Conservation (phyloP, 2,888 invertebrate genomes). For the Xanthorhoe designata region DNA sequence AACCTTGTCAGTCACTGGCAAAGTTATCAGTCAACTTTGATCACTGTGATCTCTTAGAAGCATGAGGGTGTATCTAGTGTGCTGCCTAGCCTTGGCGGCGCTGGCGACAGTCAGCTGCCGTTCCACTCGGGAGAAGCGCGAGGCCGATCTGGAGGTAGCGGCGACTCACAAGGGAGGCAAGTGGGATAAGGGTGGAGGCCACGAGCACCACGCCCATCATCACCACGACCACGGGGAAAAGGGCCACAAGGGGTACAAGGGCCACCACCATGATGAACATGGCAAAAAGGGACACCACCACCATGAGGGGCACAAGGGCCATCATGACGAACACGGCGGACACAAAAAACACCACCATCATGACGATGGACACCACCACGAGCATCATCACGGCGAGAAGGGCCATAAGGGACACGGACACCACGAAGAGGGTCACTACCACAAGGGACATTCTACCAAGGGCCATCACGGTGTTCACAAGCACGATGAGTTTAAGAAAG, state of each 20-base stretch:
- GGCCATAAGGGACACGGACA: slow-evolving; percentile 87
- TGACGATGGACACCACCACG: slow-evolving; percentile 87
- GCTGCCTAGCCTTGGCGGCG: slow-evolving; percentile 78
- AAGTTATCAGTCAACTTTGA: slow-evolving; percentile 71
- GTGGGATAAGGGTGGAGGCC: slow-evolving; percentile 87
- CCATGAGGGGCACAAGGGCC: slow-evolving; percentile 87
- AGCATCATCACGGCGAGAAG: slow-evolving; percentile 88
- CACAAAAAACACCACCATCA: slow-evolving; percentile 89
- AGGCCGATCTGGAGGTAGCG: slow-evolving; percentile 84
- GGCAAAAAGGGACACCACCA: slow-evolving; percentile 91
- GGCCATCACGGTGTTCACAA: slow-evolving; percentile 95
- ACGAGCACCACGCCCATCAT: slow-evolving; percentile 87
- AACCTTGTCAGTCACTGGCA: slow-evolving; percentile 63
- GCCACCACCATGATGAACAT: slow-evolving; percentile 87
- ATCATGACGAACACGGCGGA: slow-evolving; percentile 87
- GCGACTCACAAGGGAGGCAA: slow-evolving; percentile 78
- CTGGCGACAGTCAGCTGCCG: slow-evolving; percentile 83
- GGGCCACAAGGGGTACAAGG: slow-evolving; percentile 90
- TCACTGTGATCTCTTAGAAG: slow-evolving; percentile 63
- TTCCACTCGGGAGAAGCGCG: slow-evolving; percentile 76
- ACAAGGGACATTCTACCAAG: slow-evolving; percentile 94
- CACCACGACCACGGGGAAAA: slow-evolving; percentile 89
- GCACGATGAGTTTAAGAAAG: slow-evolving; percentile 93
- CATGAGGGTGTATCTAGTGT: slow-evolving; percentile 73
- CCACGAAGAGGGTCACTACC: slow-evolving; percentile 88